Evolutionary conservation across 92 coral and sea anemone species (phyloP).

Genomic region (Pocillopora meandrina): DNA sequence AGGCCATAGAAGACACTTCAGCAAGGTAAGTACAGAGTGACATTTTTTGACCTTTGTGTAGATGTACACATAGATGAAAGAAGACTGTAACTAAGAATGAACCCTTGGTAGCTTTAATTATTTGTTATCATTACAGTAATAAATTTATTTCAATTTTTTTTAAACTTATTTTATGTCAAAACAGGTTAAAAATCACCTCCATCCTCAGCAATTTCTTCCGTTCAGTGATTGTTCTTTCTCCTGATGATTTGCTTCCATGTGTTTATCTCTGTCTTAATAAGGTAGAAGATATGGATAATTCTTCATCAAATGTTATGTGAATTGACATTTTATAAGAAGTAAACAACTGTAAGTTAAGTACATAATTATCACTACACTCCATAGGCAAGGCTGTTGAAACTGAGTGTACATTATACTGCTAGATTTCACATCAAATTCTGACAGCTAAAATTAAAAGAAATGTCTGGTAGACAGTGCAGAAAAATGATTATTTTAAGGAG

Average conservation of each 20-base stretch:
- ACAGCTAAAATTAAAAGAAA: too few species aligned
- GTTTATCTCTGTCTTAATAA: constrained; percentile 92
- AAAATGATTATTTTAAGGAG: too few species aligned
- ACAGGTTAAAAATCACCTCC: constrained; percentile 88
- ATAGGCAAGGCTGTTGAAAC: too few species aligned
- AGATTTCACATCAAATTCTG: too few species aligned
- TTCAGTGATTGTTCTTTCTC: constrained; percentile 92
- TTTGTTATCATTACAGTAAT: neutral
- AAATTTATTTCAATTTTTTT: neutral
- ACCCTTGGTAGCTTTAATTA: neutral
- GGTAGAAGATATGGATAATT: constrained; percentile 28
- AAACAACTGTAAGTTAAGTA: too few species aligned
- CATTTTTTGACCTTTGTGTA: neutral
- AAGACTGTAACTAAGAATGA: too few species aligned
- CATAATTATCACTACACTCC: too few species aligned
- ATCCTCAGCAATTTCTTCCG: constrained; percentile 91
- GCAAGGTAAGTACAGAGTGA: constrained; percentile 69
- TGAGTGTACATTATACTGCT: too few species aligned
- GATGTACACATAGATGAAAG: too few species aligned
- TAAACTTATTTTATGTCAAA: neutral
- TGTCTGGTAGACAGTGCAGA: too few species aligned
- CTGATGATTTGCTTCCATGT: constrained; percentile 88
- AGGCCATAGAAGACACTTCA: constrained; percentile 91
- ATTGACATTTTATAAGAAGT: too few species aligned
- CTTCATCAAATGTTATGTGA: too few species aligned